Conservation (phyloP, 2,113 vertebrate genomes). For the Istiophorus platypterus region DNA sequence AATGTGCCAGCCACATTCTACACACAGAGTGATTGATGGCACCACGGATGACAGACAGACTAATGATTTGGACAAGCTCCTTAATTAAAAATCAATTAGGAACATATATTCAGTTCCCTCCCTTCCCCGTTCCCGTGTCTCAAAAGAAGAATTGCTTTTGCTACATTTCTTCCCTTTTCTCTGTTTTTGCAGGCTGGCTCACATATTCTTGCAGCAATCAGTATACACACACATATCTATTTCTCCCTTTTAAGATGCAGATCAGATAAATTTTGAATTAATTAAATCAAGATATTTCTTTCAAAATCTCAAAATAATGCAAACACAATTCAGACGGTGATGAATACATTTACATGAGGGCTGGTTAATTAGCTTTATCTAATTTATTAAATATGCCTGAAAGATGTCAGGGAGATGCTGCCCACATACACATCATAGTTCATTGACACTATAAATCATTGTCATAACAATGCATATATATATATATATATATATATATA, state of each 20-base stretch:
- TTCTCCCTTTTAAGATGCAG: constrained; percentile 15
- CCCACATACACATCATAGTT: constrained; percentile 5
- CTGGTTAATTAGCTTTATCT: constrained; percentile 49
- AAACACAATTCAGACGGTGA: constrained; percentile 38
- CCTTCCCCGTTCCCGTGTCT: not conserved
- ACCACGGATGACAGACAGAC: constrained; percentile 70
- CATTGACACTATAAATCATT: not conserved
- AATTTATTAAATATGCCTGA: constrained; percentile 60
- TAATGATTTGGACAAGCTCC: constrained; percentile 81
- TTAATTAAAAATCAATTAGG: constrained; percentile 84
- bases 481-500: not conserved
- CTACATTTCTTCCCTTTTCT: not conserved
- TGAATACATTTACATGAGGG: constrained; percentile 70
- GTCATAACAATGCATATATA: not conserved
- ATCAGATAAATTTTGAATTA: constrained; percentile 32
- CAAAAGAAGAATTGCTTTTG: not conserved
- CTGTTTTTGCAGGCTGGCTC: constrained; percentile 8
- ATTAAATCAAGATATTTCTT: constrained; percentile 39
- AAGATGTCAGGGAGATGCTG: constrained; percentile 7
- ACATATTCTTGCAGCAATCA: not conserved
- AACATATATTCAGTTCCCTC: constrained; percentile 65
- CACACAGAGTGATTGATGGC: constrained; percentile 77
- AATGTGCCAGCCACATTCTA: constrained; percentile 66
- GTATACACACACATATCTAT: not conserved
- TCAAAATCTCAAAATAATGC: constrained; percentile 39